Percentiles rank a stretch among this genome's conserved stretches.
Conservation (phyloP, 23 tunicate species). For the Corella eumyota region DNA sequence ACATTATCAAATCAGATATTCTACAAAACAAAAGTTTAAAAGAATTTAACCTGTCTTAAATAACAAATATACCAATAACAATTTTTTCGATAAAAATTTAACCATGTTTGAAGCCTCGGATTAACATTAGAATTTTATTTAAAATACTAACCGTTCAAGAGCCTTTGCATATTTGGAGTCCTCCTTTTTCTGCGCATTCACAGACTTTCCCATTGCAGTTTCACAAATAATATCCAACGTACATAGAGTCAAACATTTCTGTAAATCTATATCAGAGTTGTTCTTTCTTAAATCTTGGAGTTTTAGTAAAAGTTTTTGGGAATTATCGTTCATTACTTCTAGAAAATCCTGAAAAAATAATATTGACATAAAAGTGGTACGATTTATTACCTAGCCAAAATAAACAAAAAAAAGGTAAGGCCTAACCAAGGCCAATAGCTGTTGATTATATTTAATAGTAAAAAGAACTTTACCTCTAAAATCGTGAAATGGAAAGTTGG, state of each 20-base stretch:
- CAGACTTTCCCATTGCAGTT: slow-evolving; percentile 91
- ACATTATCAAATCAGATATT: slow-evolving; percentile 19
- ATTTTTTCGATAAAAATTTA: too few relatives aligned
- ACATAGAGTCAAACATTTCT: slow-evolving; percentile 65
- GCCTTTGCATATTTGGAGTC: slow-evolving; percentile 79
- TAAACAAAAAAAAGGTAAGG: too few relatives aligned
- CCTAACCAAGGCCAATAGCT: too few relatives aligned
- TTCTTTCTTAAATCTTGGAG: slow-evolving; percentile 13
- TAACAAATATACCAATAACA: too few relatives aligned
- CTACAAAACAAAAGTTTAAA: slow-evolving; percentile 4
- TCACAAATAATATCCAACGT: slow-evolving; percentile 64
- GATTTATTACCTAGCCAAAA: too few relatives aligned
- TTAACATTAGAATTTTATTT: too few relatives aligned
- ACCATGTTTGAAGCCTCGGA: too few relatives aligned
- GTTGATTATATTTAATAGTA: too few relatives aligned
- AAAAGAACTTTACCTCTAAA: too few relatives aligned
- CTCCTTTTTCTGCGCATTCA: slow-evolving; percentile 58
- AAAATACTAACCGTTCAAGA: slow-evolving; percentile 67
- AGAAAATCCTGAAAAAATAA: slow-evolving; percentile 25
- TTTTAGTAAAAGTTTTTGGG: slow-evolving; percentile 12
- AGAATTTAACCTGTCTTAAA: too few relatives aligned
- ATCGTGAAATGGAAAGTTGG: slow-evolving; percentile 79
- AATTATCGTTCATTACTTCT: slow-evolving; percentile 23
- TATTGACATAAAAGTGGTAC: too few relatives aligned
- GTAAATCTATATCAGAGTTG: slow-evolving; percentile 27